These are phyloP conservation scores for Acipenser ruthenus DNA, from an alignment of 2,797 vertebrate genomes.

Conservation along the genomic window DNA sequence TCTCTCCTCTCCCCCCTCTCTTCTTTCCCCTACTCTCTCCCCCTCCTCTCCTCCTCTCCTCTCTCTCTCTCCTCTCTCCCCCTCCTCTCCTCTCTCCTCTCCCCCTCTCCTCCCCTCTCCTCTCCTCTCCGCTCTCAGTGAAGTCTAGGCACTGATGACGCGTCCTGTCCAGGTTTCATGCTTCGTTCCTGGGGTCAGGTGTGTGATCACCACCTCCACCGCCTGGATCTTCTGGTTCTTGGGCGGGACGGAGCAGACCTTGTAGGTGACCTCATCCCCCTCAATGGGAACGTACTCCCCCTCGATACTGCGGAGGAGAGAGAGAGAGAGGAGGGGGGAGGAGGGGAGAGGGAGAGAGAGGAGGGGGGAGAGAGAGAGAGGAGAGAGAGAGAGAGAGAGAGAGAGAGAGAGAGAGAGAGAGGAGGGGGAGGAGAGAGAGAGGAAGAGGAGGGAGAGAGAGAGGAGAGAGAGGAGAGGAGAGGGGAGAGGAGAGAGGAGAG, in stretches of 20 bases:
- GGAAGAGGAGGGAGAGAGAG: no score
- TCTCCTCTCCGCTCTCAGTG: conserved; percentile 9
- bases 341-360: not conserved
- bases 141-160: conserved; percentile 82
- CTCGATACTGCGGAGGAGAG: conserved; percentile 69
- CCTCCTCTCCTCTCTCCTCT: conserved; percentile 7
- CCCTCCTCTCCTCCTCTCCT: not conserved
- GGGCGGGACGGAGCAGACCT: conserved; percentile 86
- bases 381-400: no score
- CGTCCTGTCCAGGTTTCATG: conserved; percentile 98
- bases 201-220: conserved; percentile 91
- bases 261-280: conserved; percentile 93
- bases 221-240: conserved; percentile 98
- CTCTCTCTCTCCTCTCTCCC: not conserved
- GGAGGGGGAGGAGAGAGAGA: no score
- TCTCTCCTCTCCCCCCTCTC: not conserved
- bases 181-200: conserved; percentile 84
- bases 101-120: conserved; percentile 10
- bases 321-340: conserved; percentile 5
- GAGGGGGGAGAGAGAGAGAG: no score
- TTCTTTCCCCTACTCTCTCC: not conserved
- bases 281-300: conserved; percentile 95
- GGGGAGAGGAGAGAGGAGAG: no score
- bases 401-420: not conserved
- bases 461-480: no score